phyloP scores from a whole-genome alignment of 2,888 invertebrate species.

The Cistogaster globosa region DNA sequence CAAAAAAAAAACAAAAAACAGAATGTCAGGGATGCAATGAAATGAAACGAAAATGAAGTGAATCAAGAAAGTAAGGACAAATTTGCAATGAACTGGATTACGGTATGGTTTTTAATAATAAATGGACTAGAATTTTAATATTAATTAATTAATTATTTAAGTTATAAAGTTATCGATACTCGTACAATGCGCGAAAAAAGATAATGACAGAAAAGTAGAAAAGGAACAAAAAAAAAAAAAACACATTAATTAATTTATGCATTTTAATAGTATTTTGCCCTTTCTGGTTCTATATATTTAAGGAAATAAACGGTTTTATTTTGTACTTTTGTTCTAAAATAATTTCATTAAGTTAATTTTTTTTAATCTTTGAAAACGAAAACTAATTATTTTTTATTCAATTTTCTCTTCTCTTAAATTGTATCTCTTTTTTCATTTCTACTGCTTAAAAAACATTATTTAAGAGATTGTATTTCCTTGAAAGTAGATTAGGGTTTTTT shows the following conservation, averaged over 20 bases:
- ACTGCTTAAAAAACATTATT: constrained; percentile 20
- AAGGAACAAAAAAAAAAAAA: constrained; percentile 25
- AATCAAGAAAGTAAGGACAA: constrained; percentile 40
- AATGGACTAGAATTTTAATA: constrained; percentile 67
- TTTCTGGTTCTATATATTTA: constrained; percentile 50
- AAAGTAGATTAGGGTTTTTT: constrained; percentile 39
- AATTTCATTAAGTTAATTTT: constrained; percentile 50
- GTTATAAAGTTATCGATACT: constrained; percentile 35
- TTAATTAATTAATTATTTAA: constrained; percentile 64
- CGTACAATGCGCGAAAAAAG: not conserved
- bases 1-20: constrained; percentile 13
- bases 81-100: constrained; percentile 68
- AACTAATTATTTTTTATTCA: constrained; percentile 17
- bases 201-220: constrained; percentile 20
- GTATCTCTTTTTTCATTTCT: constrained; percentile 44
- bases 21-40: constrained; percentile 65
- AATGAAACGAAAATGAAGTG: constrained; percentile 40
- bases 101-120: constrained; percentile 61
- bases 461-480: constrained; percentile 36
- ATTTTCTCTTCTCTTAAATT: constrained; percentile 35
- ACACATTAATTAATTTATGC: not conserved
- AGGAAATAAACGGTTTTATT: constrained; percentile 68
- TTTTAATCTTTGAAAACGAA: constrained; percentile 21
- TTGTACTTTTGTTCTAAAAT: constrained; percentile 31
- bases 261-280: constrained; percentile 15